A percentile compares a stretch with the other conserved stretches of the same genome.
These are phyloP conservation scores for Alosa alosa DNA, from an alignment of 2,113 vertebrate species.

Conservation along the genomic window DNA sequence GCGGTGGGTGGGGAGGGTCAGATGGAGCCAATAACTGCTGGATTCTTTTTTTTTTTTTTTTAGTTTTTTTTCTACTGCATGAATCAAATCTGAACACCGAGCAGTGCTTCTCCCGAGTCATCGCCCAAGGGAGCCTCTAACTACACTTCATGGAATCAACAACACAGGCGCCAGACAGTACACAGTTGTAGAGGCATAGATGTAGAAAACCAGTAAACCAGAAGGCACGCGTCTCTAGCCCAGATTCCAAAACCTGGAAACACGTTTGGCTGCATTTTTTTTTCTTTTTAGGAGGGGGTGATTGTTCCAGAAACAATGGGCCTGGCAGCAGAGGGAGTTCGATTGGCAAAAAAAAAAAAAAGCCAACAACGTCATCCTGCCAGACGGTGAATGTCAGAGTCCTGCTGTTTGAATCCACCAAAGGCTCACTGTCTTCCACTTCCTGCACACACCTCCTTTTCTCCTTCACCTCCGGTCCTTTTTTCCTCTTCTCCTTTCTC, in stretches of 20 bases:
- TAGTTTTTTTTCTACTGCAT: background rate
- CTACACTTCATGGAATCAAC: background rate
- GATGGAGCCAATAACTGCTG: too few relatives aligned
- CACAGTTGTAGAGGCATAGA: background rate
- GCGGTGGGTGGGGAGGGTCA: background rate
- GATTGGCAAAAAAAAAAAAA: background rate
- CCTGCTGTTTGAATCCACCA: background rate
- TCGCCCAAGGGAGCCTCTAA: background rate
- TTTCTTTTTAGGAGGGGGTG: background rate
- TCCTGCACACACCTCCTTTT: background rate
- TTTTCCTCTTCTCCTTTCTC: background rate
- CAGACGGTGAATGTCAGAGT: background rate
- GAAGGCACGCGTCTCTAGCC: background rate
- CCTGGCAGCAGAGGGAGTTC: background rate
- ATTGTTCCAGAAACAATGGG: background rate
- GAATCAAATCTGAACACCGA: background rate
- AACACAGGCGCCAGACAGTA: background rate
- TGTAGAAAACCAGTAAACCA: background rate
- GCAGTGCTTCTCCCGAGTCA: background rate
- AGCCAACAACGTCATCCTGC: background rate
- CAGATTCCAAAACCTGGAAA: background rate
- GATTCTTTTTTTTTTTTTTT: too few relatives aligned
- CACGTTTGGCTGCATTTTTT: background rate
- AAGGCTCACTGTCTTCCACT: background rate
- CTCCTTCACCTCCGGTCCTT: background rate